These are phyloP conservation scores for Phodopus roborovskii DNA, from an alignment of 2,113 vertebrate species.

Conservation along the genomic window DNA sequence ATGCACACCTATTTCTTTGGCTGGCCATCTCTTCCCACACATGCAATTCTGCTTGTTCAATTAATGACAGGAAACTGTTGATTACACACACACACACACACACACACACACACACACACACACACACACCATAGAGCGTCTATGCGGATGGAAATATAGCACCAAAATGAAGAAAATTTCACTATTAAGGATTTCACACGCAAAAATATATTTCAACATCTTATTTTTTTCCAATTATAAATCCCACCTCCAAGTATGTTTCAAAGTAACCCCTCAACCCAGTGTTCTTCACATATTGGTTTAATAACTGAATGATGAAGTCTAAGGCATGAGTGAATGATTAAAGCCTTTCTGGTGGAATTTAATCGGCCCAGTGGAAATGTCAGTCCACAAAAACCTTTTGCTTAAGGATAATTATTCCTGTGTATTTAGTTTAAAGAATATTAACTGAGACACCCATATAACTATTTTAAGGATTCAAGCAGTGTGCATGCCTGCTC, in stretches of 20 bases:
- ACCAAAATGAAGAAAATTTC: background rate
- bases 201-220: background rate
- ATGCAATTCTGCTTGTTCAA: background rate
- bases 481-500: too few species aligned
- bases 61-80: background rate
- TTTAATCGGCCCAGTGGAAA: background rate
- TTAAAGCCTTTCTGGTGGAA: background rate
- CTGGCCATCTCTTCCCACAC: rapidly evolving
- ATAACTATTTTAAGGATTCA: background rate
- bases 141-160: background rate
- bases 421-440: background rate
- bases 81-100: background rate
- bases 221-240: background rate
- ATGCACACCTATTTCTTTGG: background rate
- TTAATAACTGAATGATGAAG: background rate
- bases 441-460: background rate
- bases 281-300: background rate
- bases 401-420: background rate
- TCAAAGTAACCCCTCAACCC: background rate
- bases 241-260: background rate
- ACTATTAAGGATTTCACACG: background rate
- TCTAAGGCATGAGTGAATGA: background rate
- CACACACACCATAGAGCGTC: too few species aligned
- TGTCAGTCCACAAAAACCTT: background rate
- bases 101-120: too few species aligned